Conservation (phyloP, 2,113 vertebrate species). For the Sander vitreus region DNA sequence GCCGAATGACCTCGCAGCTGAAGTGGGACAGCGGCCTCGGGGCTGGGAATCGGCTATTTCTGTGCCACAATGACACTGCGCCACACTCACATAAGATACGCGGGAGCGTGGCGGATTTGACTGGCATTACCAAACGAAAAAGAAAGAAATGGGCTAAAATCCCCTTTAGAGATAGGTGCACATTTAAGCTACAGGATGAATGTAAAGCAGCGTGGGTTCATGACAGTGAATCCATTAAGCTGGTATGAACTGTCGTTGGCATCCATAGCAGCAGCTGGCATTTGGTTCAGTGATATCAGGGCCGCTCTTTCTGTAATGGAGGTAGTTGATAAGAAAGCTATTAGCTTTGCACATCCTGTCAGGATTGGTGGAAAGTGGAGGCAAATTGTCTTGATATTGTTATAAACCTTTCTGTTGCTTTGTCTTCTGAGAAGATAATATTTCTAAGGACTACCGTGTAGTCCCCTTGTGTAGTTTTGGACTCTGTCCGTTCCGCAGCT, state of each 20-base stretch:
- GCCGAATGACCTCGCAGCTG: slow-evolving; percentile 74
- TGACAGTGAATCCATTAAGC: slow-evolving; percentile 26
- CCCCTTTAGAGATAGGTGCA: slow-evolving; percentile 28
- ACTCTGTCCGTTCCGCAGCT: no score
- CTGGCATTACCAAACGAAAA: slow-evolving; percentile 57
- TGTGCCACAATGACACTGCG: slow-evolving; percentile 55
- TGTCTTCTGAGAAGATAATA: background rate
- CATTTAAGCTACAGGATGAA: slow-evolving; percentile 23
- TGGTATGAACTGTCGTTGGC: slow-evolving; percentile 16
- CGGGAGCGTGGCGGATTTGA: slow-evolving; percentile 68
- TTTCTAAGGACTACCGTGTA: background rate
- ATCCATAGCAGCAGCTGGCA: slow-evolving; percentile 26
- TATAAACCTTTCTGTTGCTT: background rate
- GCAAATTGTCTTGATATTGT: background rate
- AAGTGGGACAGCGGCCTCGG: slow-evolving; percentile 75
- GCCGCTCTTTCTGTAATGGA: background rate
- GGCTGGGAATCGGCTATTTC: slow-evolving; percentile 71
- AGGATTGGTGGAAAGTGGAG: background rate
- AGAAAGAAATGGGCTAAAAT: slow-evolving; percentile 32
- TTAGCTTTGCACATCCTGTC: no score
- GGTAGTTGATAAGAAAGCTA: background rate
- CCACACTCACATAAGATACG: slow-evolving; percentile 54
- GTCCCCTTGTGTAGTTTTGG: no score
- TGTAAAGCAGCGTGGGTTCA: slow-evolving; percentile 41
- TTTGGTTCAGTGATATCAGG: slow-evolving; percentile 2